These are phyloP conservation scores for Channallabes apus DNA, from an alignment of 2,797 vertebrate species.

Conservation along the genomic window DNA sequence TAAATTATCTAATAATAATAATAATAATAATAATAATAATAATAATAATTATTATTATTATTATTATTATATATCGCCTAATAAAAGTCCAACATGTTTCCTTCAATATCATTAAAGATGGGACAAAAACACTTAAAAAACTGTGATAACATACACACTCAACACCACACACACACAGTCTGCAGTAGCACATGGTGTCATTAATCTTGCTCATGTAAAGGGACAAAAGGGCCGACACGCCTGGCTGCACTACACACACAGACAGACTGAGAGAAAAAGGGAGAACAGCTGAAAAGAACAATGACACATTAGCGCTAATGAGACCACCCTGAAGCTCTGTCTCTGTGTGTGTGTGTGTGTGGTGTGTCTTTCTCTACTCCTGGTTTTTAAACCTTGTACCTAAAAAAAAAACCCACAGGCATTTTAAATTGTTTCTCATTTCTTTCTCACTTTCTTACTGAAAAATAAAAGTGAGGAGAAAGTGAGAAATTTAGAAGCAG, in stretches of 20 bases:
- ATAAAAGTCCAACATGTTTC: not conserved
- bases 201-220: constrained; percentile 47
- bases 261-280: constrained; percentile 16
- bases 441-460: not conserved
- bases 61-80: not conserved
- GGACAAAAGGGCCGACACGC: constrained; percentile 24
- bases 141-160: constrained; percentile 13
- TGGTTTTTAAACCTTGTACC: constrained; percentile 18
- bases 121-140: not conserved
- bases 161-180: constrained; percentile 28
- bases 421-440: not conserved
- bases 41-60: not conserved
- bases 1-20: not conserved
- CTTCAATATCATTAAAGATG: not conserved
- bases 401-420: not conserved
- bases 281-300: constrained; percentile 35
- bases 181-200: constrained; percentile 36
- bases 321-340: constrained; percentile 62
- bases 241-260: constrained; percentile 41
- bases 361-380: constrained; percentile 1
- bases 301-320: constrained; percentile 53
- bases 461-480: not conserved
- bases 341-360: constrained; percentile 49
- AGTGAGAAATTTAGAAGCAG: not conserved
- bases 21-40: too few relatives aligned